Conservation (phyloP, 2,797 vertebrate species). For the Morus bassanus region DNA sequence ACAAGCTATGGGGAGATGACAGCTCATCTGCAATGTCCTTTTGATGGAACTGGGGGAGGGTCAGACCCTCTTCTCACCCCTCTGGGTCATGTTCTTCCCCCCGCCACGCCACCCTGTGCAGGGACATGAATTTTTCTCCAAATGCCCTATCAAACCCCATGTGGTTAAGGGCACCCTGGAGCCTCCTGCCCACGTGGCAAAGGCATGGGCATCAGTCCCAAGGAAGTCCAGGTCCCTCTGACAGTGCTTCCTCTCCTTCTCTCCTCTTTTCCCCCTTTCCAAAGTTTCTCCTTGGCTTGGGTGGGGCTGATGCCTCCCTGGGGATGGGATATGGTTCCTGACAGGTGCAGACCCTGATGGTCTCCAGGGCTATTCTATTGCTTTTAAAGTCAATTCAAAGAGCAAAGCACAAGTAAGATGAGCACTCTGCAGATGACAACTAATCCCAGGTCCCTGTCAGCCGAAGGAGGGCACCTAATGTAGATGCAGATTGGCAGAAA, state of each 20-base stretch:
- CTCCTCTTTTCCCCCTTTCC: background rate
- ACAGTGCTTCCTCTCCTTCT: background rate
- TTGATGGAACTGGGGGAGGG: background rate
- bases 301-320: background rate
- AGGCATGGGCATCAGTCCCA: fast-evolving
- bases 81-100: background rate
- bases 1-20: background rate
- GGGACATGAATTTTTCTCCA: background rate
- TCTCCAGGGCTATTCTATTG: fast-evolving
- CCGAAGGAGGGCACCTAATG: background rate
- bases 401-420: background rate
- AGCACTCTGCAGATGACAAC: background rate
- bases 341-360: background rate
- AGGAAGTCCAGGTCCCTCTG: background rate
- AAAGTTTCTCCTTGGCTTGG: background rate
- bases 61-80: background rate
- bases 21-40: background rate
- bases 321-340: fast-evolving
- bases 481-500: background rate
- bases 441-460: background rate
- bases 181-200: background rate
- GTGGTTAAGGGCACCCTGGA: background rate
- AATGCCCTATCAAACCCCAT: background rate
- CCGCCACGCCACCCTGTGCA: background rate
- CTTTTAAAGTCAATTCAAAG: background rate